A percentile compares a stretch with the other conserved stretches of the same genome.
Evolutionary conservation across 2,888 invertebrate genomes (phyloP).

Genomic region (Athalia circularis): DNA sequence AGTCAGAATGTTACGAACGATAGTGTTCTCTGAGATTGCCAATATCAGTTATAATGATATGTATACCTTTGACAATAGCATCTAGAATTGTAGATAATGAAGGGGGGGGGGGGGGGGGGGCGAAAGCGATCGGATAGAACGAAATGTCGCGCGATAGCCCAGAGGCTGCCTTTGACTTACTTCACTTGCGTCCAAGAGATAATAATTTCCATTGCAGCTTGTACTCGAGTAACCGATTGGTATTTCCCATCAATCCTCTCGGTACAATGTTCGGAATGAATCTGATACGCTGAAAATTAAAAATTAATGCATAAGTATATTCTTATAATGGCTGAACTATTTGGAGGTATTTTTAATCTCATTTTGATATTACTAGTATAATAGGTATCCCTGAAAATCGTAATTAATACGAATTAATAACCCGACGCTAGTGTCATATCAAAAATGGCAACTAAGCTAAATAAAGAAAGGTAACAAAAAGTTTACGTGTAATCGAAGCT

Average conservation of each 20-base stretch:
- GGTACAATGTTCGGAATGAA: too few species aligned
- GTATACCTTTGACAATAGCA: conserved; percentile 30
- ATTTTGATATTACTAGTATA: conserved; percentile 23
- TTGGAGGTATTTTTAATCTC: conserved; percentile 12
- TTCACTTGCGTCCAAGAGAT: neutral
- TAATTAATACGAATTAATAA: neutral
- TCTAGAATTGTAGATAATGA: conserved; percentile 13
- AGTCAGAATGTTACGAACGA: neutral
- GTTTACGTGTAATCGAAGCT: neutral
- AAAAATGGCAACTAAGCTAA: conserved; percentile 6
- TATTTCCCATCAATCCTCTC: neutral
- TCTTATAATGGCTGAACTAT: neutral
- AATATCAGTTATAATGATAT: conserved; percentile 8
- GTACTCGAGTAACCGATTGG: neutral
- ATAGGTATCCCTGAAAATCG: neutral
- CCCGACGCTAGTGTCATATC: neutral
- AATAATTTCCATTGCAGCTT: neutral
- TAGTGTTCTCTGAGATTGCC: conserved; percentile 17
- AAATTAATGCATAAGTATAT: neutral
- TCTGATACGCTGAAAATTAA: neutral
- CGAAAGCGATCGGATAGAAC: neutral
- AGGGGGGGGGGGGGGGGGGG: neutral
- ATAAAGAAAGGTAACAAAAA: neutral
- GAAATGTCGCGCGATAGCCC: neutral
- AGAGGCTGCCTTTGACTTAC: neutral